phyloP scores from a whole-genome alignment of 2,888 invertebrate genomes.

The Diachrysia chrysitis region DNA sequence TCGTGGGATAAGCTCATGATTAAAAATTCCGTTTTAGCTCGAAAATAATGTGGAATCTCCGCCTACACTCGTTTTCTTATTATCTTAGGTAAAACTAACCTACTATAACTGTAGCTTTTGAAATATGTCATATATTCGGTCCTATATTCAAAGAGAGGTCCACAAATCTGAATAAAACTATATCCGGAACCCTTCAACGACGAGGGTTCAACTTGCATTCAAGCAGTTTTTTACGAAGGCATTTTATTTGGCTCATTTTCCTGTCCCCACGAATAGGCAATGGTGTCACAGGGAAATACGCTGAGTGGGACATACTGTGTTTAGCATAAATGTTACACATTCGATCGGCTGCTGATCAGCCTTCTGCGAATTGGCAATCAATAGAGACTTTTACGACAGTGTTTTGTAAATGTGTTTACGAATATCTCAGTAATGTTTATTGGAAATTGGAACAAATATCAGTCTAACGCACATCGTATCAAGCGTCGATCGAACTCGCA shows the following conservation, averaged over 20 bases:
- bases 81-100: background rate
- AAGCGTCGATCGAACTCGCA: background rate
- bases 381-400: background rate
- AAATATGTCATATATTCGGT: background rate
- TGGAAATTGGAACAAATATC: background rate
- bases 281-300: constrained; percentile 12
- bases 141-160: background rate
- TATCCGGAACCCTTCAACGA: constrained; percentile 20
- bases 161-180: background rate
- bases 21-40: background rate
- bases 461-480: background rate
- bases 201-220: background rate
- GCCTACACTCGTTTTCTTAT: background rate
- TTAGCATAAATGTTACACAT: constrained; percentile 11
- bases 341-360: constrained; percentile 3
- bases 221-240: constrained; percentile 7
- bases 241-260: constrained; percentile 15
- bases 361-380: background rate
- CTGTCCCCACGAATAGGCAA: constrained; percentile 5
- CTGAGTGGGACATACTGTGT: constrained; percentile 12
- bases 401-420: background rate
- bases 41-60: background rate
- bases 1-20: background rate
- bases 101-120: background rate
- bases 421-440: background rate